A percentile compares a stretch with the other conserved stretches of the same genome.
These are phyloP conservation scores for Caradrina kadenii DNA, from an alignment of 2,888 invertebrate species.

Conservation along the genomic window DNA sequence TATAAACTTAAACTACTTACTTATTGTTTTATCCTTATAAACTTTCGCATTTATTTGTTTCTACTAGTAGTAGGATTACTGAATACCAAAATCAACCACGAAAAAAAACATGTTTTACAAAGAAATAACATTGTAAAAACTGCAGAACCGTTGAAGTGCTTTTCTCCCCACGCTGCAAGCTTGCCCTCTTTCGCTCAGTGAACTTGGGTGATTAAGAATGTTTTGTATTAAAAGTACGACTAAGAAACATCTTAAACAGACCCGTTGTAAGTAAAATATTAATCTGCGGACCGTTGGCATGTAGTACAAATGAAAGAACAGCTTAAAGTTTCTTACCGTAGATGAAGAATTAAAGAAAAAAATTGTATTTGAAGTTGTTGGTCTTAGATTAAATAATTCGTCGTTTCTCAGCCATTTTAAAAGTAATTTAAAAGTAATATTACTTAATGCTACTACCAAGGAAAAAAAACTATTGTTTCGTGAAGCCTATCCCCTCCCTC, in stretches of 20 bases:
- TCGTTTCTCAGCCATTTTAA: neutral
- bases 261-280: slow-evolving; percentile 14
- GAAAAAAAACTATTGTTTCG: too few species aligned
- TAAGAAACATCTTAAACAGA: slow-evolving; percentile 7
- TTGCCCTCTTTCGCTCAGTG: slow-evolving; percentile 35
- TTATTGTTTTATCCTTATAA: too few species aligned
- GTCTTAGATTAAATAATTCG: neutral
- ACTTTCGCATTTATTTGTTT: too few species aligned
- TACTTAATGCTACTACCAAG: too few species aligned
- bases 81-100: too few species aligned
- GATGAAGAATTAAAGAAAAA: neutral
- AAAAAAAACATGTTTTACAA: neutral
- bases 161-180: slow-evolving; percentile 13
- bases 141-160: slow-evolving; percentile 7
- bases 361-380: neutral
- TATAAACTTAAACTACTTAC: too few species aligned
- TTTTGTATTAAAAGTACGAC: slow-evolving; percentile 29
- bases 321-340: neutral
- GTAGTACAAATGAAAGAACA: slow-evolving; percentile 5
- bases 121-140: neutral
- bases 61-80: too few species aligned
- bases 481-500: too few species aligned
- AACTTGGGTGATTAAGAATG: slow-evolving; percentile 29
- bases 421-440: neutral
- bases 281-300: slow-evolving; percentile 20